phyloP scores from a whole-genome alignment of 2,113 vertebrate genomes.

The Leucoraja erinaceus region DNA sequence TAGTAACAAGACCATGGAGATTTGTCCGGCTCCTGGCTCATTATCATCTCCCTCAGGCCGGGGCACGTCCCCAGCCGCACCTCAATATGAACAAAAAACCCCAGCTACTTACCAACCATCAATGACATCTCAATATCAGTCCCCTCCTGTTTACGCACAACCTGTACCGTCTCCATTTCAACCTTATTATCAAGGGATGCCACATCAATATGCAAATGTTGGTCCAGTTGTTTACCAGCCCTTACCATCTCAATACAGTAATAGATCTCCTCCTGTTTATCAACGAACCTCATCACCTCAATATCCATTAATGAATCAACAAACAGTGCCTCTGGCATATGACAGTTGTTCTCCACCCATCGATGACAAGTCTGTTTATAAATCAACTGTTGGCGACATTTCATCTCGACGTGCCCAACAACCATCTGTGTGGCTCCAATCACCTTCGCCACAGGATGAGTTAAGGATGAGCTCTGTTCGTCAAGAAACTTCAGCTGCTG shows the following conservation, averaged over 20 bases:
- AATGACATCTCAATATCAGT: slow-evolving; percentile 1
- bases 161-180: slow-evolving; percentile 15
- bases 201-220: slow-evolving; percentile 17
- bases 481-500: not conserved
- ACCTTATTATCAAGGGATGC: not conserved
- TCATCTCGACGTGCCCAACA: not conserved
- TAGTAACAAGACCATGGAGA: not conserved
- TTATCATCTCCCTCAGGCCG: not conserved
- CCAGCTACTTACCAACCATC: not conserved
- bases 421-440: not conserved
- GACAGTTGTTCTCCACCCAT: not conserved
- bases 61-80: not conserved
- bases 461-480: not conserved
- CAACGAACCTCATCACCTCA: not conserved
- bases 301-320: not conserved
- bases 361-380: not conserved
- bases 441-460: not conserved
- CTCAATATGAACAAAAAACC: not conserved
- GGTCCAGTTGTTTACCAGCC: slow-evolving; percentile 13
- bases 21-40: not conserved
- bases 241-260: not conserved
- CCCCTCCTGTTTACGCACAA: not conserved
- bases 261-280: slow-evolving; percentile 1
- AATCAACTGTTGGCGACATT: not conserved
- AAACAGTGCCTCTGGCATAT: not conserved